A percentile compares a stretch with the other conserved stretches of the same genome.
Evolutionary conservation across 2,888 invertebrate genomes (phyloP).

Genomic region (Ochropleura plecta): DNA sequence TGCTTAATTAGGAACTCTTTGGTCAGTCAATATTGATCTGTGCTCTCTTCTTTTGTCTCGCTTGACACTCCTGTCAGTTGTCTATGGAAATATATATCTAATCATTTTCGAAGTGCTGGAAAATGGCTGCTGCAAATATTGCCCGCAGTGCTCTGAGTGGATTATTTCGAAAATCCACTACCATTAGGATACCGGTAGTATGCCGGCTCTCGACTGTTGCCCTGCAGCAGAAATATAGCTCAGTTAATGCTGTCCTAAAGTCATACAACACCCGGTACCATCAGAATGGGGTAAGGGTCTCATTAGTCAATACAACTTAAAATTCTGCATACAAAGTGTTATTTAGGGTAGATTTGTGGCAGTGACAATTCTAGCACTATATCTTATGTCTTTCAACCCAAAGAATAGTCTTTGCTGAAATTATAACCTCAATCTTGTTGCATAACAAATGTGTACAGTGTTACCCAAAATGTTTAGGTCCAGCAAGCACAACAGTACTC

Average conservation of each 20-base stretch:
- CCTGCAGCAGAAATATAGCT: conserved; percentile 82
- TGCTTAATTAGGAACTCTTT: background rate
- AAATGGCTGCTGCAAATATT: conserved; percentile 88
- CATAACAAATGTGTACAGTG: conserved; percentile 88
- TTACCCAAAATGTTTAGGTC: conserved; percentile 86
- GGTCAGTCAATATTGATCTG: conserved; percentile 25
- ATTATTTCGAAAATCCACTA: conserved; percentile 85
- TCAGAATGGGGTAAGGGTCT: conserved; percentile 83
- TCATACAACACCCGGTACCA: conserved; percentile 73
- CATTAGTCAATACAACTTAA: conserved; percentile 72
- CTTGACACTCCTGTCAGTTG: conserved; percentile 56
- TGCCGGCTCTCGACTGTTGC: conserved; percentile 86
- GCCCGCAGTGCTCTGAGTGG: conserved; percentile 86
- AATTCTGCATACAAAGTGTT: conserved; percentile 49
- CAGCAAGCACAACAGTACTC: conserved; percentile 79
- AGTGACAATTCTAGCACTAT: background rate
- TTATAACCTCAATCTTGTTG: conserved; percentile 88
- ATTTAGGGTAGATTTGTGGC: conserved; percentile 7
- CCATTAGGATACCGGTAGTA: conserved; percentile 82
- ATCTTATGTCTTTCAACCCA: background rate
- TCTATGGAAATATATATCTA: conserved; percentile 70
- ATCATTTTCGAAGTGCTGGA: conserved; percentile 67
- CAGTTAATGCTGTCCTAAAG: conserved; percentile 76
- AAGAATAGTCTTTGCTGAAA: conserved; percentile 38
- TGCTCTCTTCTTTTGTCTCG: conserved; percentile 45